Base-by-base conservation (phyloP, 2,113 vertebrate species). In the Cryptotis parvus region DNA sequence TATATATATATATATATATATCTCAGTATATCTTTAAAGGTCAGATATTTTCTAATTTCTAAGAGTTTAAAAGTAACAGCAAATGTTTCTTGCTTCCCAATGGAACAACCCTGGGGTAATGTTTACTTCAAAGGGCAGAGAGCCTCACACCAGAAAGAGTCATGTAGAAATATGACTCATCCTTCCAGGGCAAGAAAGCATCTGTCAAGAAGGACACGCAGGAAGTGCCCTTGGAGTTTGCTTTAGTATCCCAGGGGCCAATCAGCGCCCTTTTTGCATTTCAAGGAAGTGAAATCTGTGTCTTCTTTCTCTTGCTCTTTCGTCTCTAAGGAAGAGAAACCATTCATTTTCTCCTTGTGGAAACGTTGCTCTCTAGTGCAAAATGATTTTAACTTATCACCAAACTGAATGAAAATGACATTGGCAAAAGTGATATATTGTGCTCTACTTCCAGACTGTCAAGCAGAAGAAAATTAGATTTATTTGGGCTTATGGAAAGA, bases 361-460 rank as follows among this genome's bases (percentile, higher is more conserved):
- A 93, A 91, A 90, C 31, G 70, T 55, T 70, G 52, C 79, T 91
- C 65, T 49, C 33, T 12, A 22, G 49, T 75, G 43, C 39, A 91
- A 89, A 85, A 87, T 66, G 49, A 76, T 45, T 84, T 77, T 70
- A 84, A 85, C 49, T 92, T 85, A 88, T 79, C 90, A 82, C 2
- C 45, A 94, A 91, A 84, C 27, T 78, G 81, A 85, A 89, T 82
- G 87, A 91, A 94, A 93, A 86, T 90, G 35, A 85, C 35, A 66
- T 10, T 72, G 61, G 78, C 24, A 52, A 90, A 92, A 68, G 3
- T 52, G 37, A 63, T 52, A 29, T 9, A 41, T 84, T 76, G 69
- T 43, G 33, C 66, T 95, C 2, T 87, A 8, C 11, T 61, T 18
- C 18, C 18, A 68, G 37, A 55, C 20, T 84, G 77, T 37, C 49